Evolutionary conservation across 2,797 vertebrate species (phyloP), one percentile per base, ranked within the genome.

Genomic region (Alca torda): DNA sequence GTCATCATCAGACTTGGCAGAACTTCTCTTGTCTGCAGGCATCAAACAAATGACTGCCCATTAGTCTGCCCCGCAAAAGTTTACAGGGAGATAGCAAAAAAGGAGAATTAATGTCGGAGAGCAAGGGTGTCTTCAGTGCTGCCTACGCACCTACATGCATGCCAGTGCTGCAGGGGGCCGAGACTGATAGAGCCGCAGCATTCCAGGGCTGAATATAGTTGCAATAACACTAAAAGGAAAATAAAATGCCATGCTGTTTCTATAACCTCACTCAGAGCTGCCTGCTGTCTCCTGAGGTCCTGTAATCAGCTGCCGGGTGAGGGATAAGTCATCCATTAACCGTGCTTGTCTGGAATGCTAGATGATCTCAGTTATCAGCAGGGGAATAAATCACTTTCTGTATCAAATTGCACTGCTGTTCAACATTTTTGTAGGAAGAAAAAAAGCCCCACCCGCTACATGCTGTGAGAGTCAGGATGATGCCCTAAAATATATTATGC

Each of bases 321-420:
- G 92, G 96, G 96, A 91, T 97, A 98, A 97, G 96, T 97, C 97
- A 98, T 97, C 98, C 97, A 98, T 98, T 98, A 98, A 97, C 97
- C 90, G 84, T 88, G 95, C 91, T 48, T 89, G 96, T 96, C 93
- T 93, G 97, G 96, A 98, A 97, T 85, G 88, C 94, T 94, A 93
- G 95, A 96, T 97, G 97, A 98, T 96, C 98, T 98, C 96, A 97
- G 96, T 87, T 97, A 98, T 97, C 97, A 97, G 70, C 97, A 93
- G 89, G 97, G 94, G 96, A 98, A 97, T 97, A 97, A 96, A 97
- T 97, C 93, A 97, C 90, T 95, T 95, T 95, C 93, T 84, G 73
- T 83, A 95, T 94, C 87, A 91, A 94, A 95, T 93, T 91, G 76
- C 90, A 90, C 53, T 77, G 73, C 82, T 96, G 94, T 90, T 95